Evolutionary conservation across 2,797 vertebrate species (phyloP).

Genomic region (Silurus aristotelis): DNA sequence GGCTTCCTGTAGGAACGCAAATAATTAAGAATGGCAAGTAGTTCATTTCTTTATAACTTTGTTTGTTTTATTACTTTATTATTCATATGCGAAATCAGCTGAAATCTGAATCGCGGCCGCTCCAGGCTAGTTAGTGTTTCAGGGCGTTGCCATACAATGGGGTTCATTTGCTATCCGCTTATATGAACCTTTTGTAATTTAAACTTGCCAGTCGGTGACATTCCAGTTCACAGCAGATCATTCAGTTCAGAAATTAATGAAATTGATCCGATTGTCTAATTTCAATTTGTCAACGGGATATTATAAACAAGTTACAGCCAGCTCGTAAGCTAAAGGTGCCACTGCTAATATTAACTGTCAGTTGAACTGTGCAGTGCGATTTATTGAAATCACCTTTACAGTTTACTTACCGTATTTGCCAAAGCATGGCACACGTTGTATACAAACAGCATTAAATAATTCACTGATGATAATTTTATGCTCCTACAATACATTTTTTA

Average conservation of each 20-base stretch:
- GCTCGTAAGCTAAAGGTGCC: not conserved
- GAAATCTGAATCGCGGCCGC: too few species aligned
- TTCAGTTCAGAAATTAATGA: too few species aligned
- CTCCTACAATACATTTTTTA: not conserved
- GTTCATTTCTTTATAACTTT: not conserved
- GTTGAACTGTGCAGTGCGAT: not conserved
- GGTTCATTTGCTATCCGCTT: not conserved
- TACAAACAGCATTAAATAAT: not conserved
- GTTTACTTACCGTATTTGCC: not conserved
- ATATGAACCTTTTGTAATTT: not conserved
- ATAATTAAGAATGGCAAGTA: constrained; percentile 45
- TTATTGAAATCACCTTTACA: not conserved
- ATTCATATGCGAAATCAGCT: too few species aligned
- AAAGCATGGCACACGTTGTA: not conserved
- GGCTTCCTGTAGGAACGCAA: constrained; percentile 2
- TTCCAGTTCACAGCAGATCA: not conserved
- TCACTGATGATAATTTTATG: too few species aligned
- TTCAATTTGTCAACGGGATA: not conserved
- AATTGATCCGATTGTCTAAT: not conserved
- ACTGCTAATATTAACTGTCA: not conserved
- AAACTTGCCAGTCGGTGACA: not conserved
- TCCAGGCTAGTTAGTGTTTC: not conserved
- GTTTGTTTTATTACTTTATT: too few species aligned
- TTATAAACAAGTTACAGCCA: too few species aligned
- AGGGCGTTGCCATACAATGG: constrained; percentile 43